These are phyloP conservation scores for Casuarius casuarius DNA, from an alignment of 2,113 vertebrate genomes.

Conservation along the genomic window DNA sequence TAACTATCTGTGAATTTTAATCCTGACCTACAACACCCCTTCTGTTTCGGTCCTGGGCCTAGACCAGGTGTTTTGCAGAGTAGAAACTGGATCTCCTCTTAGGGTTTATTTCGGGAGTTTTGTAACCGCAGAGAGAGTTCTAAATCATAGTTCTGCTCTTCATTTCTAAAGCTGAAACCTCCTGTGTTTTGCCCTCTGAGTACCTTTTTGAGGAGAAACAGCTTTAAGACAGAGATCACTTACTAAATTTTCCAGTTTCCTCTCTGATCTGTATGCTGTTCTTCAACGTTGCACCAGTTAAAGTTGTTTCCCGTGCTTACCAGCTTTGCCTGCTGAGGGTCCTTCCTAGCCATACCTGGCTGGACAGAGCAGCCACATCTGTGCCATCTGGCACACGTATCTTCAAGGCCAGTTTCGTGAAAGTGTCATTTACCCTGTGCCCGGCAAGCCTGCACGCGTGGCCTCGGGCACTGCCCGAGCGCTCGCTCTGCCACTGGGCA, in stretches of 20 bases:
- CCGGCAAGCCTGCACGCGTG: fast-evolving
- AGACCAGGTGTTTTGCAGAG: not conserved
- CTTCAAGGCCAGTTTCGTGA: not conserved
- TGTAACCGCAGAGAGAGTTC: not conserved
- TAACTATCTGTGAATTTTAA: not conserved
- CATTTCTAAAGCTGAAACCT: not conserved
- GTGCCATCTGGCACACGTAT: not conserved
- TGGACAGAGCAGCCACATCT: not conserved
- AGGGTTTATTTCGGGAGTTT: not conserved
- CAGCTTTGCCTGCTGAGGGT: not conserved
- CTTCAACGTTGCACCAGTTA: not conserved
- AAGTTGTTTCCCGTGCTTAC: not conserved
- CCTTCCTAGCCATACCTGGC: not conserved
- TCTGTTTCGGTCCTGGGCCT: not conserved
- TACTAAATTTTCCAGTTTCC: not conserved
- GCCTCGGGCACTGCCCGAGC: not conserved
- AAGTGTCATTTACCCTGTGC: not conserved
- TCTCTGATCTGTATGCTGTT: not conserved
- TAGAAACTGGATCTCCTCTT: not conserved
- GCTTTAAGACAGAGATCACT: not conserved
- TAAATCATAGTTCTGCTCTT: not conserved
- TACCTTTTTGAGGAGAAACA: not conserved
- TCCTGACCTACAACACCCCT: not conserved
- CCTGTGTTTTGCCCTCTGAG: not conserved
- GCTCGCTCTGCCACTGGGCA: not conserved